Base-by-base conservation (phyloP, 2,888 invertebrate genomes). In the Isotomurus palustris region DNA sequence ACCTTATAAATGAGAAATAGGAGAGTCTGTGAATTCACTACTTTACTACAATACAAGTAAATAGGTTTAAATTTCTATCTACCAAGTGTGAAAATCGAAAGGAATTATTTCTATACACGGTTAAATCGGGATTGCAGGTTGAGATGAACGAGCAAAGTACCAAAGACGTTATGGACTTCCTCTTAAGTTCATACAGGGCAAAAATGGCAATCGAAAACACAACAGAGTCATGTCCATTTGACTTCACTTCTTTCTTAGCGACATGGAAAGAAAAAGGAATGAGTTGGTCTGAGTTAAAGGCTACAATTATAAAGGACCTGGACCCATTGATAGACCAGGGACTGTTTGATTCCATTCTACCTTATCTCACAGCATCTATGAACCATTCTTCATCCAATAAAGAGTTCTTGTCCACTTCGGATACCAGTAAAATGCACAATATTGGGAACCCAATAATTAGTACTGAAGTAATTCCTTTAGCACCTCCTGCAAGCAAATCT, bases 141-240 rank as follows among this genome's bases (percentile, higher is more conserved):
- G n/a, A n/a, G n/a, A 43, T 43, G 43, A 24, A 47, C 4, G 47
- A 47, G 21, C 12, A 47, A 5, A 12, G 24, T 3, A 62, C 64
- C 12, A 66, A 66, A 27, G 65, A 69, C 59, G 59, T 68, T 1
- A 40, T 69, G 10, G 67, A 66, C 40, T 69, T 69, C 45, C 38
- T 69, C 0, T 47, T 69, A 3, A 67, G 62, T 49, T 58, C 69
- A 1, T 69, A 68, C 48, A 32, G 69, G n/a, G 68, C 68, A 12
- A 60, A 64, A 43, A 51, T 69, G 14, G 67, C 69, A 1, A 58
- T 69, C 12, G 60, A 65, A 28, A 53, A 64, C 27, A 41, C 56
- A 1, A 53, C 61, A 1, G 63, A 64, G 43, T 59, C 52, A 19
- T 69, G 67, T 32, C 68, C 60, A 1, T 69, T 69, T 58, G 67